These are phyloP conservation scores for Amphiduros pacificus DNA, from an alignment of 2,888 invertebrate genomes.

Conservation along the genomic window DNA sequence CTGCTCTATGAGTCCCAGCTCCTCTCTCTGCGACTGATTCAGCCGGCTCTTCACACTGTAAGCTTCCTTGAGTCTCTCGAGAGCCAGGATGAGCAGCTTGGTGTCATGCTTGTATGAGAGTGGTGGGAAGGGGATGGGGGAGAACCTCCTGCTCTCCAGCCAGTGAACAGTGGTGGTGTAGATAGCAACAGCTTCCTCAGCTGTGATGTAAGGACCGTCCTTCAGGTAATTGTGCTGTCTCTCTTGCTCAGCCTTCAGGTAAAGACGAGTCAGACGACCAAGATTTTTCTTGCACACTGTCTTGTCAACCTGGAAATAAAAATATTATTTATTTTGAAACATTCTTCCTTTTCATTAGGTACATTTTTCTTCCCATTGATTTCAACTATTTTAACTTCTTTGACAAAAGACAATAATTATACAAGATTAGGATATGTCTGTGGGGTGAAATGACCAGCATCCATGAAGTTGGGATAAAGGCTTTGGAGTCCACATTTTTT, in stretches of 20 bases:
- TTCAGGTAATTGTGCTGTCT: constrained; percentile 98
- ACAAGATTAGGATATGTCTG: no score
- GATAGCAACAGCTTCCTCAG: constrained; percentile 99
- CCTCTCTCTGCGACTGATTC: constrained; percentile 98
- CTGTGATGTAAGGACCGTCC: constrained; percentile 99
- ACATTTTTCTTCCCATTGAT: no score
- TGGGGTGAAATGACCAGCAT: no score
- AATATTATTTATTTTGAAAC: no score
- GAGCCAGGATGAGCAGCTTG: constrained; percentile 91
- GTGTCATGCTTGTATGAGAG: constrained; percentile 99
- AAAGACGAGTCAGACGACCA: constrained; percentile 93
- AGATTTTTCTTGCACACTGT: constrained; percentile 99
- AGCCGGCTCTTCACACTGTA: constrained; percentile 96
- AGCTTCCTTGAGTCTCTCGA: constrained; percentile 95
- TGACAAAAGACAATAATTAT: no score
- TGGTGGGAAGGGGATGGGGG: constrained; percentile 99
- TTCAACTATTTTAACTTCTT: no score
- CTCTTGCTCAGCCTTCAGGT: constrained; percentile 97
- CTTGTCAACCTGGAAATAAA: constrained; percentile 91
- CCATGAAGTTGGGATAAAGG: no score
- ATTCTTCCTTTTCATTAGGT: no score
- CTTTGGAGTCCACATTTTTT: no score
- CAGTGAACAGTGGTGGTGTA: constrained; percentile 99
- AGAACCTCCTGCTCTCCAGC: constrained; percentile 97
- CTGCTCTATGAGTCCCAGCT: constrained; percentile 97